Conservation (phyloP, 1,140 invertebrate genomes). For the Brachionus manjavacas region DNA sequence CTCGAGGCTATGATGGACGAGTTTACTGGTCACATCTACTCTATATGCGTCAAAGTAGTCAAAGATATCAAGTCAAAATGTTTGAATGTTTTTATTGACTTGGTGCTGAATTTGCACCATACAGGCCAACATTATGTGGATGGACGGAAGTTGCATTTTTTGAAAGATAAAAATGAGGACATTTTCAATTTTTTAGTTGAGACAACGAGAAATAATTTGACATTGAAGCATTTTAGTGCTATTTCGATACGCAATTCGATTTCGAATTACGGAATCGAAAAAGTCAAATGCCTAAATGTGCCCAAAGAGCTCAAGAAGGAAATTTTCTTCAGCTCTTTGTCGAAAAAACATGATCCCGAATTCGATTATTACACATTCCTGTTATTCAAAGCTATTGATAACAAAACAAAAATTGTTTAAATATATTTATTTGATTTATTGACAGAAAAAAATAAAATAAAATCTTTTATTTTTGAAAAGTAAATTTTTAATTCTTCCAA, state of each 20-base stretch:
- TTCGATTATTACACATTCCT: constrained; percentile 3
- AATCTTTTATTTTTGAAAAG: neutral
- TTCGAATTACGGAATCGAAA: neutral
- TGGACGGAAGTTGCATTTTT: neutral
- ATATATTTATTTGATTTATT: neutral
- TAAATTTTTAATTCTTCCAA: no score
- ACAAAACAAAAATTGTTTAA: neutral
- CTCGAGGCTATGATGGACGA: constrained; percentile 17
- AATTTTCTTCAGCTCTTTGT: neutral
- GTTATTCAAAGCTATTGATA: neutral
- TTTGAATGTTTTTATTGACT: constrained; percentile 11
- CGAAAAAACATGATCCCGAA: neutral
- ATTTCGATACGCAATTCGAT: neutral
- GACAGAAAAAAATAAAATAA: neutral
- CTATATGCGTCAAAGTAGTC: neutral
- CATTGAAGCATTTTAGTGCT: neutral
- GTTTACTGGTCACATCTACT: constrained; percentile 3
- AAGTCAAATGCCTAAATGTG: neutral
- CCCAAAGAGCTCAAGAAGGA: neutral
- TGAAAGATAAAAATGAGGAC: constrained; percentile 10
- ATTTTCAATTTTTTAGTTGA: neutral
- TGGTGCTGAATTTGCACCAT: neutral
- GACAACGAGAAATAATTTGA: neutral
- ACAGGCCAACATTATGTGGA: neutral
- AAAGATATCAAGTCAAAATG: constrained; percentile 30